These are phyloP conservation scores for Squalus acanthias DNA, from an alignment of 2,797 vertebrate species.

Conservation along the genomic window DNA sequence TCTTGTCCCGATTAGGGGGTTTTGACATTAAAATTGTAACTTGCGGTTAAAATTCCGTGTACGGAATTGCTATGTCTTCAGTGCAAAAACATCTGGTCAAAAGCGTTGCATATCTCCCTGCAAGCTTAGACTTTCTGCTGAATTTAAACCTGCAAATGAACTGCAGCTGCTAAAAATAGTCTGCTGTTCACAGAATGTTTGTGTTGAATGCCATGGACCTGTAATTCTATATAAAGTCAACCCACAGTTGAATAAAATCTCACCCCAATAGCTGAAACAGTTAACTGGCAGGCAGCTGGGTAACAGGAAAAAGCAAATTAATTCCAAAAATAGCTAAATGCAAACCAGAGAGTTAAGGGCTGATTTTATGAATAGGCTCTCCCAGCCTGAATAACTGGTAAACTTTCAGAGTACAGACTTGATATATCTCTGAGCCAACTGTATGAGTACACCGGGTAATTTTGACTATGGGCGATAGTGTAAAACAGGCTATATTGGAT, in stretches of 20 bases:
- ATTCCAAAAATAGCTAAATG: not conserved
- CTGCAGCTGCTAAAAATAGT: not conserved
- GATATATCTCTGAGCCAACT: not conserved
- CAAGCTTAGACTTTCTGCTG: not conserved
- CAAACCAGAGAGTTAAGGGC: not conserved
- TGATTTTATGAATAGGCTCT: not conserved
- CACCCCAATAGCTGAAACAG: not conserved
- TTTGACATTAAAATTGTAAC: not conserved
- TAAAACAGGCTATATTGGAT: not conserved
- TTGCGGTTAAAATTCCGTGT: not conserved
- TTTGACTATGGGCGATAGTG: not conserved
- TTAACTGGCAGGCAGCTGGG: not conserved
- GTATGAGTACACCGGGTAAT: not conserved
- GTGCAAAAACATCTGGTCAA: slow-evolving; percentile 10
- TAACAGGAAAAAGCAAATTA: not conserved
- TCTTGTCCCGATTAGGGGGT: not conserved
- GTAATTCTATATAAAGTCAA: not conserved
- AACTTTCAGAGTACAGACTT: not conserved
- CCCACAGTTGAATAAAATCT: not conserved
- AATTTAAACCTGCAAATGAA: not conserved
- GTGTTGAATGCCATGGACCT: not conserved
- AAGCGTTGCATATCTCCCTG: not conserved
- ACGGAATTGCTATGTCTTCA: not conserved
- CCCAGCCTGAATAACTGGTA: not conserved
- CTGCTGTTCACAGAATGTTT: not conserved